These are phyloP conservation scores for Ooceraea biroi DNA, from an alignment of 1,140 invertebrate species.

Conservation along the genomic window DNA sequence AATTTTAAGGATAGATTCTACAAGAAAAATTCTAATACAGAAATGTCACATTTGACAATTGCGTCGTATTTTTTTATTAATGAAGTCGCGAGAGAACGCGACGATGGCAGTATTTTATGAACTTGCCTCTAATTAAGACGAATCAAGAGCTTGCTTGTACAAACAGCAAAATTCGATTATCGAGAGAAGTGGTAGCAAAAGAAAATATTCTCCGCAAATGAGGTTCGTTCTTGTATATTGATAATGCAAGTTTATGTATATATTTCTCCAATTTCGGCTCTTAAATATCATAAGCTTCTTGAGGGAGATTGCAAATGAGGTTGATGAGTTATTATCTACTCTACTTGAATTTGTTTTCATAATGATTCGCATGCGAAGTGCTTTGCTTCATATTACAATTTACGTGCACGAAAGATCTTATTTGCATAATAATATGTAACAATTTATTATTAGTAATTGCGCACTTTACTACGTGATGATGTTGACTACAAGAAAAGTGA, in stretches of 20 bases:
- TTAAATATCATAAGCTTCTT: background rate
- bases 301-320: background rate
- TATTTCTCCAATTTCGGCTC: background rate
- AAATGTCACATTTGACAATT: no score
- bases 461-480: background rate
- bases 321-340: background rate
- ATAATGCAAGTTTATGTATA: background rate
- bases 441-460: background rate
- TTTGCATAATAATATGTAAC: background rate
- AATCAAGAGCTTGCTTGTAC: background rate
- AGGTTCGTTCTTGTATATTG: background rate
- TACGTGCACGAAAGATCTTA: background rate
- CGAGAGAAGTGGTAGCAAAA: background rate
- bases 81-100: background rate
- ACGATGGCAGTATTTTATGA: background rate
- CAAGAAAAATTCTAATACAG: no score
- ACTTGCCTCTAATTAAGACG: background rate
- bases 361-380: background rate
- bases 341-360: background rate
- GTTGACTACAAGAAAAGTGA: background rate
- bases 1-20: no score
- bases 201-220: background rate
- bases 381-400: background rate
- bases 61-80: constrained; percentile 22
- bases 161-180: background rate